phyloP scores from a whole-genome alignment of 2,797 vertebrate species.

The Serranus cabrilla region DNA sequence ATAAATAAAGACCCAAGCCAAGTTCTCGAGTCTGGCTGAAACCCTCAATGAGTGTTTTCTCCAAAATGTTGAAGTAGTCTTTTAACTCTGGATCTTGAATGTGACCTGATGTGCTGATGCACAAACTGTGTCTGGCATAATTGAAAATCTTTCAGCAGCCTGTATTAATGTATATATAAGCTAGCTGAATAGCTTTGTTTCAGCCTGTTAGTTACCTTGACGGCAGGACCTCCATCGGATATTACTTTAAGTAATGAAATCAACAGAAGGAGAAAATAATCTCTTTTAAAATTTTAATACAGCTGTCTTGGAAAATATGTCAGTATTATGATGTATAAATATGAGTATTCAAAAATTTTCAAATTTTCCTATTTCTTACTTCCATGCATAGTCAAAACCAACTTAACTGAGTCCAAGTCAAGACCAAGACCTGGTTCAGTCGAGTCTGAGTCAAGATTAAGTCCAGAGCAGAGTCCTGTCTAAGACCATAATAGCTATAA shows the following conservation, averaged over 20 bases:
- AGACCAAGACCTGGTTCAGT: too few relatives aligned
- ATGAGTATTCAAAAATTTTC: background rate
- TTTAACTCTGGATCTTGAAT: background rate
- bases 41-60: background rate
- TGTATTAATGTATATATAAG: background rate
- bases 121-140: background rate
- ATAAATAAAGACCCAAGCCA: too few relatives aligned
- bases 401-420: too few relatives aligned
- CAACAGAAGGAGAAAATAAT: background rate
- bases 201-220: background rate
- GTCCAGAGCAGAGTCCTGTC: too few relatives aligned
- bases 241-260: slow-evolving; percentile 10
- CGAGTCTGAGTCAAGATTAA: too few relatives aligned
- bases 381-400: background rate
- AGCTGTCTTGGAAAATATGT: background rate
- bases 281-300: background rate
- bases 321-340: background rate
- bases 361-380: background rate
- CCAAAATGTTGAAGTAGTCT: background rate
- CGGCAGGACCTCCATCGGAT: background rate
- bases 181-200: background rate
- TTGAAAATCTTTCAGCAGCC: background rate
- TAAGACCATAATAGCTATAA: too few relatives aligned
- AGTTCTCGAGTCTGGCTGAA: too few relatives aligned
- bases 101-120: background rate